Evolutionary conservation across 1,140 invertebrate species (phyloP).

Genomic region (Rhyzopertha dominica): DNA sequence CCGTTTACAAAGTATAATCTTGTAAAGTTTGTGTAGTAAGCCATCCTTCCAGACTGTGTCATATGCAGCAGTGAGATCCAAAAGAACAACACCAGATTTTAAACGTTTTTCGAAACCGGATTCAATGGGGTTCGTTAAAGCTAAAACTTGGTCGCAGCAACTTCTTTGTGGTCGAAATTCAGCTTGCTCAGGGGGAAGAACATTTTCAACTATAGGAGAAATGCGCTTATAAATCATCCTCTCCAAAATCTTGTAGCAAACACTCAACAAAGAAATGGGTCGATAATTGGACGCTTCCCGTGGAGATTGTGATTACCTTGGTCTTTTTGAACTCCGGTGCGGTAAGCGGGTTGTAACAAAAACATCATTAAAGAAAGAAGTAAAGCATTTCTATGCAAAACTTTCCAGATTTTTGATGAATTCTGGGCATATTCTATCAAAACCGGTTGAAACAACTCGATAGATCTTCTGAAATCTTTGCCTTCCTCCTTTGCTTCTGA

Average conservation of each 20-base stretch:
- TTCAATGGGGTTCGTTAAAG: background rate
- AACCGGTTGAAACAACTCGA: too few relatives aligned
- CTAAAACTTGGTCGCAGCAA: conserved; percentile 2
- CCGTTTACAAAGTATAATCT: too few relatives aligned
- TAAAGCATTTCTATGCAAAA: conserved; percentile 3
- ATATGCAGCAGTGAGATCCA: too few relatives aligned
- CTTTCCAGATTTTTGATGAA: conserved; percentile 5
- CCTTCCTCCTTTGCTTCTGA: too few relatives aligned
- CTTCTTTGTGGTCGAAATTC: conserved; percentile 5
- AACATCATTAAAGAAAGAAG: conserved; percentile 3
- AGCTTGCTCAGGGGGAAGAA: background rate
- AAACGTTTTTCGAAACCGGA: conserved; percentile 3
- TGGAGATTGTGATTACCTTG: too few relatives aligned
- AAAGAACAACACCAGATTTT: conserved; percentile 4
- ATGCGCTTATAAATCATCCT: conserved; percentile 5
- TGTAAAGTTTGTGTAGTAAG: too few relatives aligned
- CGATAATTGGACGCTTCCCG: too few relatives aligned
- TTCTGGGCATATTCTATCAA: conserved; percentile 2
- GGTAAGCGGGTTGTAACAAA: conserved; percentile 1
- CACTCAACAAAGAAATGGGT: too few relatives aligned
- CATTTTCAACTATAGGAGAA: conserved; percentile 2
- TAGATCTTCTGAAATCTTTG: too few relatives aligned
- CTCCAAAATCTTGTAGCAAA: background rate
- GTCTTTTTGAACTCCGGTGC: too few relatives aligned
- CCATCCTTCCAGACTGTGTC: too few relatives aligned